A percentile compares a stretch with the other conserved stretches of the same genome.
These are phyloP conservation scores for Philopotamus ludificatus DNA, from an alignment of 1,140 invertebrate genomes.

Conservation along the genomic window DNA sequence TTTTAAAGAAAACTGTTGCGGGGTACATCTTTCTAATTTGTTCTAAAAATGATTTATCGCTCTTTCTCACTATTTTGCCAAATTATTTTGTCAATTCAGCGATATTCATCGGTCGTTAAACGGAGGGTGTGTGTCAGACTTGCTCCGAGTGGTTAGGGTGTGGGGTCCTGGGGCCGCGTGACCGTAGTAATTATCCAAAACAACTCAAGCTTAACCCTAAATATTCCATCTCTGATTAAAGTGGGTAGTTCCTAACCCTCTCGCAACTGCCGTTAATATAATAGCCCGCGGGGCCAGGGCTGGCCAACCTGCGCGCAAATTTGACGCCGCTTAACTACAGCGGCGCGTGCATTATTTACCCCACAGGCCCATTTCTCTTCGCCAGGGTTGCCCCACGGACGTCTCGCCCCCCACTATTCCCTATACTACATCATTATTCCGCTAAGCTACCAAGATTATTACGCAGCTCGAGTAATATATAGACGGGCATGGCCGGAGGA, in stretches of 20 bases:
- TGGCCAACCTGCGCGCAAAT: slow-evolving; percentile 21
- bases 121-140: too few relatives aligned
- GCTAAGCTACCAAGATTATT: too few relatives aligned
- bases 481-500: too few relatives aligned
- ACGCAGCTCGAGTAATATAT: too few relatives aligned
- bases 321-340: slow-evolving; percentile 16
- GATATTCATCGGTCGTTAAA: background rate
- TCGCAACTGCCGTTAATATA: slow-evolving; percentile 24
- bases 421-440: too few relatives aligned
- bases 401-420: background rate
- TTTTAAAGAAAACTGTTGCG: too few relatives aligned
- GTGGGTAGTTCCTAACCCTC: slow-evolving; percentile 13
- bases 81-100: background rate
- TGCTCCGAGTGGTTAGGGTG: background rate
- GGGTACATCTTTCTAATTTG: background rate
- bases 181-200: slow-evolving; percentile 36
- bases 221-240: slow-evolving; percentile 40
- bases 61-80: too few relatives aligned
- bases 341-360: slow-evolving; percentile 9
- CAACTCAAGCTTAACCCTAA: slow-evolving; percentile 35
- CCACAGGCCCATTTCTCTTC: slow-evolving; percentile 2
- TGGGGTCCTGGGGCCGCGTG: background rate
- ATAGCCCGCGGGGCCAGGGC: slow-evolving; percentile 20
- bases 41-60: background rate
- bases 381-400: background rate